phyloP scores from a whole-genome alignment of 2,888 invertebrate genomes.

The Cerceris rybyensis region DNA sequence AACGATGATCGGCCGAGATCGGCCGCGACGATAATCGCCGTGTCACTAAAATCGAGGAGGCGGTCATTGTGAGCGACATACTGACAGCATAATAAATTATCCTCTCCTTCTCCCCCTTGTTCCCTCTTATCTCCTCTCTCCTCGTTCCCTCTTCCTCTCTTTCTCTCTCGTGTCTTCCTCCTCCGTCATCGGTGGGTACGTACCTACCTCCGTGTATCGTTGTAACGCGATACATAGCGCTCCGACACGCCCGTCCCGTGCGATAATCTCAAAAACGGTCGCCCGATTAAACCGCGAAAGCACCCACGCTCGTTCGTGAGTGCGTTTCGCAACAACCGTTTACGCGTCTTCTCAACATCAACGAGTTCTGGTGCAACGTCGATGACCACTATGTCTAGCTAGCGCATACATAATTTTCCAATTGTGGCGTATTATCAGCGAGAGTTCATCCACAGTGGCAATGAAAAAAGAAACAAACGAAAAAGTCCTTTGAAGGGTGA shows the following conservation, averaged over 20 bases:
- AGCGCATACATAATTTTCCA: too few species aligned
- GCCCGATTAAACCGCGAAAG: constrained; percentile 39
- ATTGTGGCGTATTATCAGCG: neutral
- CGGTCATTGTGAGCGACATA: constrained; percentile 79
- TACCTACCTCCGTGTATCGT: constrained; percentile 28
- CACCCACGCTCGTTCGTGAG: constrained; percentile 9
- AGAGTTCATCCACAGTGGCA: neutral
- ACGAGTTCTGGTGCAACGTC: too few species aligned
- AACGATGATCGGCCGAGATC: constrained; percentile 80
- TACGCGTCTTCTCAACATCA: constrained; percentile 1
- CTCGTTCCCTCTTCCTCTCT: constrained; percentile 25
- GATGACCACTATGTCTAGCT: too few species aligned
- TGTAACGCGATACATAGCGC: constrained; percentile 61
- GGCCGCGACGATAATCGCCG: constrained; percentile 76
- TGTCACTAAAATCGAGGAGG: constrained; percentile 80
- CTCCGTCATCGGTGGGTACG: constrained; percentile 12
- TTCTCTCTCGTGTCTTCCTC: constrained; percentile 23
- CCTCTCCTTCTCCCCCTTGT: constrained; percentile 42
- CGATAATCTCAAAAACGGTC: constrained; percentile 57
- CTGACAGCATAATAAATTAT: constrained; percentile 81
- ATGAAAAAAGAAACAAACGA: too few species aligned
- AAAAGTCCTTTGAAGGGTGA: too few species aligned
- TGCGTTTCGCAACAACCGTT: constrained; percentile 27
- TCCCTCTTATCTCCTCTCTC: constrained; percentile 6
- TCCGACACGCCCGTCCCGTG: constrained; percentile 37